Percentiles rank a stretch among this genome's conserved stretches.
Evolutionary conservation across 2,113 vertebrate genomes (phyloP).

Genomic region (Brachionichthys hirsutus): DNA sequence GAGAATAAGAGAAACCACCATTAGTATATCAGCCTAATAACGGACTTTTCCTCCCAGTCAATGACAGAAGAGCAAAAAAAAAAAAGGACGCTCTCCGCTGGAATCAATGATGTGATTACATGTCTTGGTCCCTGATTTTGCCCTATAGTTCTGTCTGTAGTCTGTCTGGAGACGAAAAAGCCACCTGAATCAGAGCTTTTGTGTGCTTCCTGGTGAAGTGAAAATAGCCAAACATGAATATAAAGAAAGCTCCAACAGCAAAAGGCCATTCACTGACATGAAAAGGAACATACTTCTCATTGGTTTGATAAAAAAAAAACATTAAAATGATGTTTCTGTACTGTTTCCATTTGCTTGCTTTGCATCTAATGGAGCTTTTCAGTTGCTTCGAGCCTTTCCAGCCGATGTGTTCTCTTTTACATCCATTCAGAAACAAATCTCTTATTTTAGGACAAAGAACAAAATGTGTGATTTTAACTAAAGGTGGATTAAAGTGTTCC

Average conservation of each 20-base stretch:
- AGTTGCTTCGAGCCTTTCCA: slow-evolving; percentile 40
- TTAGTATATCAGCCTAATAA: neutral
- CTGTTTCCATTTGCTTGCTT: slow-evolving; percentile 62
- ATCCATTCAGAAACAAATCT: slow-evolving; percentile 60
- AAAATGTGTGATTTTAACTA: slow-evolving; percentile 53
- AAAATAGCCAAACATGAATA: slow-evolving; percentile 41
- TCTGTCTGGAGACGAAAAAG: slow-evolving; percentile 54
- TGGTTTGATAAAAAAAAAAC: slow-evolving; percentile 54
- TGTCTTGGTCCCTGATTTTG: slow-evolving; percentile 45
- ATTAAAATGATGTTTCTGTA: slow-evolving; percentile 18
- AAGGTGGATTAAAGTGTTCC: slow-evolving; percentile 39
- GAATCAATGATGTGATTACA: slow-evolving; percentile 47
- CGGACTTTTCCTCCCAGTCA: neutral
- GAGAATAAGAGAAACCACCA: slow-evolving; percentile 5
- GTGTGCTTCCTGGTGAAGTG: slow-evolving; percentile 30
- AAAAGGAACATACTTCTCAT: slow-evolving; percentile 59
- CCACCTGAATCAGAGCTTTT: slow-evolving; percentile 56
- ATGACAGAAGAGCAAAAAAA: neutral
- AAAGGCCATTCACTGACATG: slow-evolving; percentile 66
- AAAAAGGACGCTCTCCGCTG: slow-evolving; percentile 24
- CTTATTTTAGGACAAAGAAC: slow-evolving; percentile 55
- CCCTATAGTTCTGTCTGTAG: slow-evolving; percentile 30
- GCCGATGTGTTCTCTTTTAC: slow-evolving; percentile 55
- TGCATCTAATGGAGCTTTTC: slow-evolving; percentile 76
- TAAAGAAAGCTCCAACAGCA: slow-evolving; percentile 54